Evolutionary conservation across 2,888 invertebrate species (phyloP), one percentile per base, ranked within the genome.

Genomic region (Calameuta idolon): DNA sequence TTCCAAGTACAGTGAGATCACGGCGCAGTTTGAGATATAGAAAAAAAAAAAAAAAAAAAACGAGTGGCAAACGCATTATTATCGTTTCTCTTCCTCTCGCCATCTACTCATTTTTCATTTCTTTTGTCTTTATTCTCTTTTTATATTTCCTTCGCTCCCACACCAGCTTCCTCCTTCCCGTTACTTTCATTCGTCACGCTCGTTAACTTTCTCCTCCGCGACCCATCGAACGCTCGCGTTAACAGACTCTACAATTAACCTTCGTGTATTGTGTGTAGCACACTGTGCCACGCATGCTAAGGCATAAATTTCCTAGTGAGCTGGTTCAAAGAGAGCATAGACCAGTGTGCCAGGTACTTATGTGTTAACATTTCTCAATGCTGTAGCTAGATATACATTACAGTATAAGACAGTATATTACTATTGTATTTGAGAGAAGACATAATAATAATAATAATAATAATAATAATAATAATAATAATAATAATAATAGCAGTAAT

Each of bases 301-400:
- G 86, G 87, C 87, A 87, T 87, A 86, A 82, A 85, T 83, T 84
- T 86, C 82, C 84, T 82, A 86, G 84, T 85, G 85, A 87, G 86
- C 84, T 85, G 84, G 83, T 85, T 86, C 82, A 86, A 85, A 88
- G 88, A 89, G 88, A 89, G 89, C 88, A 89, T 89, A 89, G 88
- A 88, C 86, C 88, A 88, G 89, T 89, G 87, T 88, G 87, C 89
- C 89, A 89, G 89, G 89, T 89, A 89, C 89, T 88, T 87, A 86
- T 88, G 87, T 89, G 87, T 89, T 88, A 87, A 87, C 86, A 87
- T 88, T 88, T 85, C 23, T 84, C 75, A 77, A 79, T 76, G 73
- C 74, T 85, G 83, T 86, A 86, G 88, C 87, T 87, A 87, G 87
- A 86, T 86, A 85, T 87, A 85, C 84, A 84, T 85, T 87, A 83